These are phyloP conservation scores for Aphelenchoides besseyi DNA, from an alignment of 1,140 invertebrate genomes.

Conservation along the genomic window DNA sequence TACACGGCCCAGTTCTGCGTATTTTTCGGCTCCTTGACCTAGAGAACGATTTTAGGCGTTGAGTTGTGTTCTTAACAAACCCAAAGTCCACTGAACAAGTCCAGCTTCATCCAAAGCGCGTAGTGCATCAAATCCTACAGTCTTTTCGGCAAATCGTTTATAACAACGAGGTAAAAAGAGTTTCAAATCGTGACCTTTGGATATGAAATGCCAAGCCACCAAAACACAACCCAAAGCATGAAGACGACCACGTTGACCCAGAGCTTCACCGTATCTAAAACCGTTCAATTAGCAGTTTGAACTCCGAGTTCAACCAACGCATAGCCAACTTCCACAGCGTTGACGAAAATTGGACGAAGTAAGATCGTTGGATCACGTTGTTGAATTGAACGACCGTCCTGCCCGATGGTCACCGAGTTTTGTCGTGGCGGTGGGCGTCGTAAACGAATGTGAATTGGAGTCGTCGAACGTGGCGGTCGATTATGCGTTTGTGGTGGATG, in stretches of 20 bases:
- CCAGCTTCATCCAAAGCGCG: background rate
- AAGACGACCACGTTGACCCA: slow-evolving; percentile 1
- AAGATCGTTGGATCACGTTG: background rate
- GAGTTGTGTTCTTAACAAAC: background rate
- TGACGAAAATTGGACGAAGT: slow-evolving; percentile 10
- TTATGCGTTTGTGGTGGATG: too few species aligned
- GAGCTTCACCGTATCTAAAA: slow-evolving; percentile 11
- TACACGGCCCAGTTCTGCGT: slow-evolving; percentile 13
- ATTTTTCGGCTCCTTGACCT: slow-evolving; percentile 5
- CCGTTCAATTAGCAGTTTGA: background rate
- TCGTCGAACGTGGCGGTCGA: background rate
- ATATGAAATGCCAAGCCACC: background rate
- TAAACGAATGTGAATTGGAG: background rate
- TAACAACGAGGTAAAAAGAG: slow-evolving; percentile 7
- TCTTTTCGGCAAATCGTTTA: slow-evolving; percentile 1
- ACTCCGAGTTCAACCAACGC: slow-evolving; percentile 6
- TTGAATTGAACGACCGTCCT: too few species aligned
- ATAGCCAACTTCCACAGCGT: slow-evolving; percentile 4
- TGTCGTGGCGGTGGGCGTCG: background rate
- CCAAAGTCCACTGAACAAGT: slow-evolving; percentile 12
- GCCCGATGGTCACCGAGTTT: background rate
- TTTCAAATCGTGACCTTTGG: slow-evolving; percentile 4
- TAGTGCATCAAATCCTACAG: background rate
- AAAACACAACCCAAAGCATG: background rate
- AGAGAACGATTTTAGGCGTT: background rate